Conservation (phyloP, 2,888 invertebrate genomes). For the Pollenia angustigena region DNA sequence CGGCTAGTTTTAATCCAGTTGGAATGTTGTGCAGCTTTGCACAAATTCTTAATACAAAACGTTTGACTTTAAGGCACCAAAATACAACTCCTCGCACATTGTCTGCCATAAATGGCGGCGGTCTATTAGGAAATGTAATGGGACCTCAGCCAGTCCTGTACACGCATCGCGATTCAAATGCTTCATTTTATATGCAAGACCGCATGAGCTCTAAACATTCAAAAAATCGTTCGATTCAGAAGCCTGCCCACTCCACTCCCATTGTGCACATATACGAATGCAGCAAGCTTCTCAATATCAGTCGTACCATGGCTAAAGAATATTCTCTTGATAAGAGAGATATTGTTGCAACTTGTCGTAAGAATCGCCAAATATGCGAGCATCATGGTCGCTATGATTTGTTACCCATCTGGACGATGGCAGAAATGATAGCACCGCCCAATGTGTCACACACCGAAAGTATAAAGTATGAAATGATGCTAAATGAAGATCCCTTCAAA, state of each 20-base stretch:
- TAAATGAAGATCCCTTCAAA: conserved; percentile 94
- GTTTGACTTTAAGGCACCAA: conserved; percentile 89
- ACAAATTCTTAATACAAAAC: conserved; percentile 88
- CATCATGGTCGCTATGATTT: conserved; percentile 91
- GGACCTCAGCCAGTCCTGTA: conserved; percentile 81
- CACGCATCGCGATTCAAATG: conserved; percentile 86
- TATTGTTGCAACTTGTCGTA: conserved; percentile 89
- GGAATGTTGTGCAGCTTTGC: conserved; percentile 94
- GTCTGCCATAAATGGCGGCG: conserved; percentile 88
- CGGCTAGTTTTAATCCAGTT: conserved; percentile 95
- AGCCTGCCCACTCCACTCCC: conserved; percentile 78
- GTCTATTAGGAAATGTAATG: conserved; percentile 84
- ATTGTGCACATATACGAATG: conserved; percentile 83
- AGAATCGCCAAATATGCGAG: conserved; percentile 91
- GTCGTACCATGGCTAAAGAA: conserved; percentile 91
- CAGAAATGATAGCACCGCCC: conserved; percentile 88
- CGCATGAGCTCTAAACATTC: conserved; percentile 83
- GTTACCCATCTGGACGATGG: conserved; percentile 94
- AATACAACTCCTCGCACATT: conserved; percentile 91
- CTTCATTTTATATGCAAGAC: conserved; percentile 92
- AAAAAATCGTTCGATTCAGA: conserved; percentile 83
- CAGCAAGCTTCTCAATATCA: conserved; percentile 90
- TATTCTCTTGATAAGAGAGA: conserved; percentile 87
- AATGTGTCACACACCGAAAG: conserved; percentile 85
- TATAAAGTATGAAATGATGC: conserved; percentile 86